Base-by-base conservation (phyloP, 2,888 invertebrate genomes). In the Pyrgus malvae region DNA sequence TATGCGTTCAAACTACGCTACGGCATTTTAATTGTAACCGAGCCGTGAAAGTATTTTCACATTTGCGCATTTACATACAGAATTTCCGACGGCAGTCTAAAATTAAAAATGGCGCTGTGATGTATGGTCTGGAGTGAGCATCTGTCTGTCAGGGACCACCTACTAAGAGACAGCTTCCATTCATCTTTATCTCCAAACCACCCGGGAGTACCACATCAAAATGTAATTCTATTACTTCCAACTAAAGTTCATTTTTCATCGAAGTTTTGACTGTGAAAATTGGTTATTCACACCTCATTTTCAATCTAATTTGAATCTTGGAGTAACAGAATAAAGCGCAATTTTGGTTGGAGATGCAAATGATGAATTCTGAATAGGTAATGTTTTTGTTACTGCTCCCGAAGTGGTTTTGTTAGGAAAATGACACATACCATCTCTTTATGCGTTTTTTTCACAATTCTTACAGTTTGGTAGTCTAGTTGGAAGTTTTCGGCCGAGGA, bases 111-210 rank as follows among this genome's bases (percentile, higher is more conserved):
- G 70, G 73, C 72, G 66, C 63, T 58, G 56, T 63, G 67, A 67
- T 67, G 62, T 67, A 70, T 66, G 69, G 65, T 69, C 75, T 71
- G 67, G 74, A 78, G 73, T 71, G 74, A 80, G 71, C 82, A 80
- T 80, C 84, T 83, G 84, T 83, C 83, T 79, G 78, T 86, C 87
- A 85, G 71, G 75, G 83, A 81, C 86, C 85, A 85, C 84, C 86
- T 80, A 83, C 75, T 67, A 72, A 67, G 78, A 76, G 84, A 80
- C 80, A 79, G 69, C 62, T 72, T 76, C 48, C 82, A 86, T 88
- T 85, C 84, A 83, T 87, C 86, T 86, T 85, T 85, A 87, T 84
- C 80, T 29, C 31, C 40, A 40, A 54, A 45, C 53, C 21, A 21
- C 23, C 21, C n/a, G 33, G 25, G 40, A 17, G 29, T 19, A n/a